Conservation (phyloP, 2,113 vertebrate genomes). For the Caranx melampygus region DNA sequence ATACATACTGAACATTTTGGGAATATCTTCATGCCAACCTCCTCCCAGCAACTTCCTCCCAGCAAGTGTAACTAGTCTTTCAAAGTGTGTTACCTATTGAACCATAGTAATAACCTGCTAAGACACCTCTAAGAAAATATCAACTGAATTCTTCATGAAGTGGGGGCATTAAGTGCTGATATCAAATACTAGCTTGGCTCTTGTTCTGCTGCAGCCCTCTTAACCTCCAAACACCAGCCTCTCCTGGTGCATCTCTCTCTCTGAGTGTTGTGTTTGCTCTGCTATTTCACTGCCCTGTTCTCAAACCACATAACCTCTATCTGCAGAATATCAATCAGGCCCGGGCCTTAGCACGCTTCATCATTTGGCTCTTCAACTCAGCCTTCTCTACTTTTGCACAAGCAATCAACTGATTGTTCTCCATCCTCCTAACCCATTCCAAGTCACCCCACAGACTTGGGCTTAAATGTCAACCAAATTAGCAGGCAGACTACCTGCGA, state of each 20-base stretch:
- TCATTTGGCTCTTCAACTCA: constrained; percentile 50
- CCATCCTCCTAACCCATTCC: constrained; percentile 27
- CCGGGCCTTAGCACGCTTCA: constrained; percentile 11
- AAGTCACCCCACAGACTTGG: constrained; percentile 40
- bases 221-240: constrained; percentile 22
- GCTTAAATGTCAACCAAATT: constrained; percentile 76
- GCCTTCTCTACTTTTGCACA: constrained; percentile 39
- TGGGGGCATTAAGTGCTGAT: background rate
- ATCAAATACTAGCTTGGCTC: background rate
- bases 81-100: background rate
- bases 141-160: background rate
- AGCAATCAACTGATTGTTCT: constrained; percentile 70
- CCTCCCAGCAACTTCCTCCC: background rate
- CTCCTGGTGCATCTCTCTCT: constrained; percentile 10
- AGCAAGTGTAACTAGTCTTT: constrained; percentile 2
- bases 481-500: constrained; percentile 44
- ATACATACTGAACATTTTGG: background rate
- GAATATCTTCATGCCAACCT: background rate
- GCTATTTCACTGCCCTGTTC: constrained; percentile 20
- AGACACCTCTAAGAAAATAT: background rate
- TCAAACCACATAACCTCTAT: constrained; percentile 33
- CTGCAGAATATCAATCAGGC: constrained; percentile 66
- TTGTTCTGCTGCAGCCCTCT: constrained; percentile 14
- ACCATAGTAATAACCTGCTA: background rate
- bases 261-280: constrained; percentile 5